These are phyloP conservation scores for Capromys pilorides DNA, from an alignment of 2,797 vertebrate species.

Conservation along the genomic window DNA sequence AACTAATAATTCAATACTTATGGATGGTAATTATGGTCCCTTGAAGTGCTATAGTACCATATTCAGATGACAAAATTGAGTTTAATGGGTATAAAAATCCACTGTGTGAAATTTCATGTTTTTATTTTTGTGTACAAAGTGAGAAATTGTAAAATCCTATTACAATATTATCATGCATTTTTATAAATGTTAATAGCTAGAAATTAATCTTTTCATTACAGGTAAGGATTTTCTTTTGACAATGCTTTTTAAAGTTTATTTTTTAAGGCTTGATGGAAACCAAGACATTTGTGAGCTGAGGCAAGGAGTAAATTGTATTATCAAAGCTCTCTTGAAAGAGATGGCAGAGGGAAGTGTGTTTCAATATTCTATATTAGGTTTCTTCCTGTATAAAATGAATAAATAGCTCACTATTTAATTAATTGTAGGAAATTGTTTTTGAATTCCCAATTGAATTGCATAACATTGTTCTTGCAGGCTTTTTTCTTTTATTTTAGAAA, in stretches of 20 bases:
- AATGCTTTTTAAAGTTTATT: background rate
- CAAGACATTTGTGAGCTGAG: background rate
- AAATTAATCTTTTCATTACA: background rate
- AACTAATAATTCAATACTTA: background rate
- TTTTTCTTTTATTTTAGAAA: background rate
- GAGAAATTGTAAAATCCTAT: background rate
- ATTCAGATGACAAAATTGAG: background rate
- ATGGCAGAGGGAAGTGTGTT: background rate
- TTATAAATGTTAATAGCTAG: background rate
- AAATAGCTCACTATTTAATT: conserved; percentile 10
- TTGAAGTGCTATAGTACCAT: background rate
- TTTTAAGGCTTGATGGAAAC: background rate
- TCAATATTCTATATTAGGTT: conserved; percentile 1
- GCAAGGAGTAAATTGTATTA: background rate
- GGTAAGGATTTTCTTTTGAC: background rate
- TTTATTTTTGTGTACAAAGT: background rate
- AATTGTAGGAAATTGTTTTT: background rate
- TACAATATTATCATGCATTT: background rate
- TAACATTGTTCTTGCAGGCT: background rate
- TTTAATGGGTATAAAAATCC: conserved; percentile 4
- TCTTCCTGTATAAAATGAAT: background rate
- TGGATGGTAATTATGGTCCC: background rate
- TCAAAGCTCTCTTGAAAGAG: background rate
- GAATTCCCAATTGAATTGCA: background rate
- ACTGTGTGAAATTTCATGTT: background rate